These are phyloP conservation scores for Myiozetetes cayanensis DNA, from an alignment of 2,113 vertebrate genomes.

Conservation along the genomic window DNA sequence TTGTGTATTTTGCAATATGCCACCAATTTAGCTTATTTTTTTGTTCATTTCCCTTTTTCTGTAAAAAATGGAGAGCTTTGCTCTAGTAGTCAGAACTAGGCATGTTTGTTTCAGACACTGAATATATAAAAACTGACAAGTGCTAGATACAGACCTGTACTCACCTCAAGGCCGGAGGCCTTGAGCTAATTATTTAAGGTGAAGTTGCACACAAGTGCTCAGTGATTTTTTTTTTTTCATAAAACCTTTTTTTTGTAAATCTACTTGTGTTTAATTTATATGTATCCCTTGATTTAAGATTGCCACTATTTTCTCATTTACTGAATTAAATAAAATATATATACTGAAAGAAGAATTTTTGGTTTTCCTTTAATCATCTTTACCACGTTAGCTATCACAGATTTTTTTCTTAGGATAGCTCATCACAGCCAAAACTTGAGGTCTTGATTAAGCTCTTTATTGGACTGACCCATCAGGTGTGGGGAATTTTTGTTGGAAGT, in stretches of 20 bases:
- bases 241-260: not conserved
- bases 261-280: not conserved
- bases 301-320: not conserved
- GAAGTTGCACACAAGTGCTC: not conserved
- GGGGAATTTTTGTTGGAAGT: not conserved
- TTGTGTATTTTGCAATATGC: not conserved
- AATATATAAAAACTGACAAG: not conserved
- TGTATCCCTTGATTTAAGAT: not conserved
- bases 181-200: not conserved
- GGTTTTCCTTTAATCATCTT: not conserved
- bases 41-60: not conserved
- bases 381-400: not conserved
- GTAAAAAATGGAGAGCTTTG: not conserved
- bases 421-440: not conserved
- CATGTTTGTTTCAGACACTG: not conserved
- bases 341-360: not conserved
- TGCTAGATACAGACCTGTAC: not conserved
- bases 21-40: not conserved
- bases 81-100: not conserved
- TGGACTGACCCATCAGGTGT: not conserved
- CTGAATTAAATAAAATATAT: not conserved
- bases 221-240: not conserved
- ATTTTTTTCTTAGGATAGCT: not conserved
- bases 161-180: not conserved
- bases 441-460: not conserved